Evolutionary conservation across 2,113 vertebrate genomes (phyloP), one percentile per base, ranked within the genome.

Genomic region (Hypanus sabinus): DNA sequence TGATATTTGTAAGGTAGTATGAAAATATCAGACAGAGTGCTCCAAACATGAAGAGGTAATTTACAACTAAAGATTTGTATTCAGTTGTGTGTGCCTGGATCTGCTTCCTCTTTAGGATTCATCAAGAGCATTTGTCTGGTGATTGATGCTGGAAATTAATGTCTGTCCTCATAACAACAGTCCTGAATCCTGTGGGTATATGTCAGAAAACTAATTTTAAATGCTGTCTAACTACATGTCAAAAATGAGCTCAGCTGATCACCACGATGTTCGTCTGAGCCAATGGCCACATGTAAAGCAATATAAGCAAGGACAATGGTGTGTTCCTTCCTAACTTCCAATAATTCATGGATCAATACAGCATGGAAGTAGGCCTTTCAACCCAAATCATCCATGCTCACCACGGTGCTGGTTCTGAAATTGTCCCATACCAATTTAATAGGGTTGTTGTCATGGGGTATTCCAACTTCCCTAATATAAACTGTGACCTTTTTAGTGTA

Each of bases 141-240:
- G 83, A 88, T 88, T 88, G 27, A 88, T 88, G 55, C 57, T 88
- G 55, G 27, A 88, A 88, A n/a, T 88, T 88, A 62, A 62, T 62
- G 83, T 62, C 57, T 62, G 57, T 60, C 55, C 83, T 62, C 57
- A 62, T 88, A 62, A 88, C 10, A 16, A 2, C 83, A 27, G 14
- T 88, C 4, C 27, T 60, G 62, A 62, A 88, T 62, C 83, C 24
- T 60, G 14, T n/a, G 83, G 57, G 57, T 88, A 10, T 14, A 60
- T n/a, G 83, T 62, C 83, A 88, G 30, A 81, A 88, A 88, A 62
- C 83, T 62, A 27, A n/a, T 30, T 62, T 62, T 27, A 4, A 5
- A n/a, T 18, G n/a, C 5, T 90, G 14, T 14, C 20, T 30, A n/a
- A 6, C 20, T 30, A 62, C 60, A 33, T 33, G 60, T 33, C n/a